Percentiles rank a stretch among this genome's conserved stretches.
These are phyloP conservation scores for Leucoraja ocellata DNA, from an alignment of 2,797 vertebrate genomes.

Conservation along the genomic window DNA sequence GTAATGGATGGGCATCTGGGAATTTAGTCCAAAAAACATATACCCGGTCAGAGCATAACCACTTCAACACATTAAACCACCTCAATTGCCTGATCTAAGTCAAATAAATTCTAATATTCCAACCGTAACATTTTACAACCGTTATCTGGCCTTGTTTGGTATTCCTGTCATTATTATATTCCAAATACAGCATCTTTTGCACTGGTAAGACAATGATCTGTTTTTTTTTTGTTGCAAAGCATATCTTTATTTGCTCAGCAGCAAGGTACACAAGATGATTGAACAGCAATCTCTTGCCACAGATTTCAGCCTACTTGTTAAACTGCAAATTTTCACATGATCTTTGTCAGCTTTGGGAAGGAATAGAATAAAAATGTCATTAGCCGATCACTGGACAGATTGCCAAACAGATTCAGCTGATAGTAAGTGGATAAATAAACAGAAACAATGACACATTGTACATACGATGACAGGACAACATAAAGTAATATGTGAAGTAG, in stretches of 20 bases:
- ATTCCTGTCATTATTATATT: background rate
- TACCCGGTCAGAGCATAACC: background rate
- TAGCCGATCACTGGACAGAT: background rate
- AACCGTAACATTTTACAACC: background rate
- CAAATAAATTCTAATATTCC: background rate
- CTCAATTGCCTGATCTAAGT: background rate
- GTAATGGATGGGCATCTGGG: background rate
- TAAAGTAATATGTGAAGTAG: background rate
- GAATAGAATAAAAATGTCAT: background rate
- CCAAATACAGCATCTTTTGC: background rate
- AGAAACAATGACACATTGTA: background rate
- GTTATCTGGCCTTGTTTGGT: background rate
- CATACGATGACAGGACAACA: background rate
- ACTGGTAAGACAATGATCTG: background rate
- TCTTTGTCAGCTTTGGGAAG: background rate
- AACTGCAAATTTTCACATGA: background rate
- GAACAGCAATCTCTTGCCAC: background rate
- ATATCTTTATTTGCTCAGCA: background rate
- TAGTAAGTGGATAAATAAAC: slow-evolving; percentile 1
- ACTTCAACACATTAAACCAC: background rate
- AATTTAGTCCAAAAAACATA: background rate
- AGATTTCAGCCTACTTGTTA: background rate
- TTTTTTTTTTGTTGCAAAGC: background rate
- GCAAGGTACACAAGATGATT: background rate
- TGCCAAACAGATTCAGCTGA: background rate